Base-by-base conservation (phyloP, 92 coral and sea anemone genomes). In the Zoanthus sociatus region DNA sequence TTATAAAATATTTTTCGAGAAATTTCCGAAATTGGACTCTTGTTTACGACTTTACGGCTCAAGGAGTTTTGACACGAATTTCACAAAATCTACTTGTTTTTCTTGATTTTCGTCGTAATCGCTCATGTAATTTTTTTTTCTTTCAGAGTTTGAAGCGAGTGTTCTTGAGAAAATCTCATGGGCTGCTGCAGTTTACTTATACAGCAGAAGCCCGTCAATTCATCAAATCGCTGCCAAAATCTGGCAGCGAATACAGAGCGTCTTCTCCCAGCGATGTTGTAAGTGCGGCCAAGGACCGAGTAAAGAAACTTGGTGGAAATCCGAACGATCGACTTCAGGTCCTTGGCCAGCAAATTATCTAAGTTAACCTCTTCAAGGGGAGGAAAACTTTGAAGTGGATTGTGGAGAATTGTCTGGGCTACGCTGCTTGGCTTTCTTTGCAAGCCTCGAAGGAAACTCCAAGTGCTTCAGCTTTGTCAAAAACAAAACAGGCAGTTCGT, bases 111-210 rank as follows among this genome's bases (percentile, higher is more conserved):
- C 12, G 5, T 26, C 46, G 3, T 70, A 4, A 70, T 70, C 31
- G 44, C 55, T 50, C 7, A 33, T 42, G 53, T 33, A 9, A 33
- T 33, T 5, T 33, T 72, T 3, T 45, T 72, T 32, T 37, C 0
- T 73, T 73, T 5, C 55, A 73, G 78, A 73, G 17, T 47, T 73
- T 73, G 9, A 73, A 73, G 54, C 78, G 56, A 13, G 11, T 3
- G 20, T 73, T 73, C 30, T 31, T 73, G 18, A 42, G 78, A 20
- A 44, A n/a, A 37, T 72, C 48, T 8, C 5, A 33, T 21, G 77
- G 76, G 77, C 48, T 4, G 10, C 77, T 72, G 15, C 51, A 72
- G 77, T 72, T 72, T 15, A 9, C 3, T 72, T 72, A 32, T 72
- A 37, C n/a, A 0, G 54, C 77, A 2, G 17, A 72, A 45, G 73